Evolutionary conservation across 2,113 vertebrate species (phyloP), one percentile per base, ranked within the genome.

Genomic region (Taxidea taxus): DNA sequence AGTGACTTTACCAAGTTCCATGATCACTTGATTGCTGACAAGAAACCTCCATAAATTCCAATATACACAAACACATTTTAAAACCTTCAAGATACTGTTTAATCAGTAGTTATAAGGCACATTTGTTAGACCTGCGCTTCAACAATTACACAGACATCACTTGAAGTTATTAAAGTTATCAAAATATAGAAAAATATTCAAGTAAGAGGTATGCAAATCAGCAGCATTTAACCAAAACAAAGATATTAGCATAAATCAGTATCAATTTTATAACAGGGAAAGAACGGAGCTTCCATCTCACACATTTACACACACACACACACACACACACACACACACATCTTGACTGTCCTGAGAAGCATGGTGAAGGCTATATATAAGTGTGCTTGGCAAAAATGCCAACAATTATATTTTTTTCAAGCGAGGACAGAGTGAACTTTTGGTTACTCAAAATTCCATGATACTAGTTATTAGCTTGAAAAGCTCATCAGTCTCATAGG

Each of bases 151-250:
- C n/a, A 47, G 84, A 84, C 16, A 84, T 95, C n/a, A 83, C 49
- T 29, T 85, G 11, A 91, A 74, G 47, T 95, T 96, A 95, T 81
- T 91, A 77, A 94, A 87, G 77, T 89, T 96, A 85, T 82, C 74
- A 92, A 97, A 97, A 94, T n/a, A 72, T 51, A 77, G n/a, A 56
- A 97, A 97, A 93, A 96, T 13, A 78, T 95, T 95, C 94, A 97
- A 94, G 87, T 95, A 97, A 86, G 34, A 94, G 25, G 44, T 93
- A 93, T 81, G 8, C 54, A 94, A 92, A 78, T 95, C 60, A 95
- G 89, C 90, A 98, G 51, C 68, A 85, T 51, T 91, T 91, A 84
- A 91, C 80, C 68, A 85, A 86, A 90, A 93, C 27, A n/a, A 92
- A 66, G 27, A 96, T 25, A 83, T 89, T 90, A 95, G 80, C 25